Evolutionary conservation across 2,888 invertebrate genomes (phyloP), one percentile per base, ranked within the genome.

Genomic region (Cyrtodaria siliqua): DNA sequence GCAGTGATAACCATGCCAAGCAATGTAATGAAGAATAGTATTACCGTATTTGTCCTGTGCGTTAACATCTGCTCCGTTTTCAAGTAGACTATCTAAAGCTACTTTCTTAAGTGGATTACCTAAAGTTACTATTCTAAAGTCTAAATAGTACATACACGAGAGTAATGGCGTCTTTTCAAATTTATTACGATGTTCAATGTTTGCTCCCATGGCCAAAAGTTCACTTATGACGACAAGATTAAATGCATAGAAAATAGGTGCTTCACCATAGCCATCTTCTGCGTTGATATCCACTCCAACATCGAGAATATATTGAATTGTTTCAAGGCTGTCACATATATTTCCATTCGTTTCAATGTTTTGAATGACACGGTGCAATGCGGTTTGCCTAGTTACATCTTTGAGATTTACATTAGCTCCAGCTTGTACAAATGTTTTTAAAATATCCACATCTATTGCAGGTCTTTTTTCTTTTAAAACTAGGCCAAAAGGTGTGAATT

Each of bases 201-300:
- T 27, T 3, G 53, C 52, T 1, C 42, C 53, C 16, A 2, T 2
- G 1, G 52, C 38, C 2, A 63, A 3, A 3, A 63, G n/a, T 2
- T 8, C 12, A 23, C 14, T 1, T 8, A 42, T 24, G 24, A 40
- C 16, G 2, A 4, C 2, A 12, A 16, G 2, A 1, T 12, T 33
- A 12, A 42, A 12, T 2, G 42, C 23, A 1, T 26, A 18, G 24
- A 53, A 63, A 12, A 63, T 42, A 8, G 63, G 63, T 14, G 63
- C 24, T 6, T 63, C 53, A 2, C 63, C 63, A 26, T 8, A 16
- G 1, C 12, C 16, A 26, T 63, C 42, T 9, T n/a, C 1, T 26
- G 26, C 53, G 38, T 63, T 63, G 20, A 53, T 24, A 18, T 63
- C 40, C 9, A n/a, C 53, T n/a, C 53, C 53, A 24, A 42, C 9